Conservation (phyloP, 2,797 vertebrate species). For the Capromys pilorides region DNA sequence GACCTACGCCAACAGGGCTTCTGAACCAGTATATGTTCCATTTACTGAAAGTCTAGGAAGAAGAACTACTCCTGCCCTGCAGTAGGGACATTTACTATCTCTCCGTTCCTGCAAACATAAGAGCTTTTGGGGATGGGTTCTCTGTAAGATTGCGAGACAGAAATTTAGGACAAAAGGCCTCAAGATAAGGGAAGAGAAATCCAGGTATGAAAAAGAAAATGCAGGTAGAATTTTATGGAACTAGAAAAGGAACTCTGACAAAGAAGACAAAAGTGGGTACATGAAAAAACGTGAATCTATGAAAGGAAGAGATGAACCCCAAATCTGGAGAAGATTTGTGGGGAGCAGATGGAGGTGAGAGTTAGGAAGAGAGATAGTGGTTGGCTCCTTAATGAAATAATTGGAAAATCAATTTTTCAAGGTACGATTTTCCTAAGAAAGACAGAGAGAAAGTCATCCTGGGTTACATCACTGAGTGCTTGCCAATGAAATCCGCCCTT, state of each 20-base stretch:
- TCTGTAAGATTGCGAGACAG: neutral
- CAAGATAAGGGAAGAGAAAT: slow-evolving; percentile 3
- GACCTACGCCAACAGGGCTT: slow-evolving; percentile 26
- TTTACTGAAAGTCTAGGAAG: neutral
- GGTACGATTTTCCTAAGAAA: neutral
- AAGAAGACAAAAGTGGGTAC: neutral
- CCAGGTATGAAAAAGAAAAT: slow-evolving; percentile 30
- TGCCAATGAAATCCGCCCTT: slow-evolving; percentile 69
- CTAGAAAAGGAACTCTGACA: slow-evolving; percentile 16
- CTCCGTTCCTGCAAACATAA: neutral
- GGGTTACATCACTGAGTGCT: slow-evolving; percentile 63
- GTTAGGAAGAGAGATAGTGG: neutral
- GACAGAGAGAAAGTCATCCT: neutral
- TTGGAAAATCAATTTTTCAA: neutral
- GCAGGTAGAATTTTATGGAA: neutral
- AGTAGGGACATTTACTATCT: neutral
- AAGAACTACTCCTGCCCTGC: neutral
- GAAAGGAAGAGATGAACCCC: neutral
- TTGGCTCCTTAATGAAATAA: neutral
- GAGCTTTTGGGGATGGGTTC: neutral
- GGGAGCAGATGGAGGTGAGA: neutral
- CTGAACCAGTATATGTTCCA: neutral
- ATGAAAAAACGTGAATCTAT: neutral
- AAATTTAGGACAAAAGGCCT: neutral
- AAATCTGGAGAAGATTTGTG: neutral